Conservation (phyloP, 1,140 invertebrate species). For the Philotrypesis tridentata region DNA sequence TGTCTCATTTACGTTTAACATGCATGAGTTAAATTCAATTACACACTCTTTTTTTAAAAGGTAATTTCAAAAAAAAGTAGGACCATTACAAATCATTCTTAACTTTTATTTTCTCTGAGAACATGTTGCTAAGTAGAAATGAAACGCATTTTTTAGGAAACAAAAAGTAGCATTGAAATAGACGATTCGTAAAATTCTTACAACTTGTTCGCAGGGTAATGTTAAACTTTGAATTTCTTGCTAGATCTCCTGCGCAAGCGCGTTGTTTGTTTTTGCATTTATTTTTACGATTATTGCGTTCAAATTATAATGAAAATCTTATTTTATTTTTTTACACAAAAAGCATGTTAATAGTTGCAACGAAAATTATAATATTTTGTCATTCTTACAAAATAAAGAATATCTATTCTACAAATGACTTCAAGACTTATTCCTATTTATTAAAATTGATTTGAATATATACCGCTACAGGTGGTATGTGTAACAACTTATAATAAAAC, state of each 20-base stretch:
- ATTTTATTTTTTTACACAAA: not conserved
- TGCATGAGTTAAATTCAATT: not conserved
- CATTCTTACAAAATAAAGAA: not conserved
- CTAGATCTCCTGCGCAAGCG: not conserved
- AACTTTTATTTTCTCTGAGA: too few species aligned
- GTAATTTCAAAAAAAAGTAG: not conserved
- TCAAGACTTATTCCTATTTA: not conserved
- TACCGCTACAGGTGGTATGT: too few species aligned
- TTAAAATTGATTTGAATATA: too few species aligned
- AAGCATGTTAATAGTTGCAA: conserved; percentile 11
- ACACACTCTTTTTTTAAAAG: not conserved
- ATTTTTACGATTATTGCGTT: not conserved
- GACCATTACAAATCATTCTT: not conserved
- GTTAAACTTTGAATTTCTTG: not conserved
- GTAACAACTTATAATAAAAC: too few species aligned
- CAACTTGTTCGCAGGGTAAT: not conserved
- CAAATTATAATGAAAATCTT: not conserved
- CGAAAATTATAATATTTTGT: not conserved
- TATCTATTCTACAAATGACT: not conserved
- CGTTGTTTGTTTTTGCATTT: not conserved
- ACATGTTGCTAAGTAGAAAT: not conserved
- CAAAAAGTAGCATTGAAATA: not conserved
- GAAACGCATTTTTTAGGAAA: too few species aligned
- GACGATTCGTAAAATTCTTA: not conserved
- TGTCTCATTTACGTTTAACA: not conserved